A percentile compares a stretch with the other conserved stretches of the same genome.
phyloP scores from a whole-genome alignment of 2,113 vertebrate genomes.

The Isurus oxyrinchus region DNA sequence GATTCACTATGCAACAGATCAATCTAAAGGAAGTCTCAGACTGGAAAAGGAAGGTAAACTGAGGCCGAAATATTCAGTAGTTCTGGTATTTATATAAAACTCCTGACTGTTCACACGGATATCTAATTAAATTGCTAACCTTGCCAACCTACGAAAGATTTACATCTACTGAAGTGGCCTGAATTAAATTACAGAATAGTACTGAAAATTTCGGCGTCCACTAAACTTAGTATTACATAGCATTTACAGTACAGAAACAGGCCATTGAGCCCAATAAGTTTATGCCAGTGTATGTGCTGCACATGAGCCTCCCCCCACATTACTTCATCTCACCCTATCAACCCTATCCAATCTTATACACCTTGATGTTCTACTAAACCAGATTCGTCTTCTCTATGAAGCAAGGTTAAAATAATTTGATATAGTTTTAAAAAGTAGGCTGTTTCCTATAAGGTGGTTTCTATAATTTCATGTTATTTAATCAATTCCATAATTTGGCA shows the following conservation, averaged over 20 bases:
- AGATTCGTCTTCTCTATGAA: neutral
- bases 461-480: neutral
- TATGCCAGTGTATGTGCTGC: too few species aligned
- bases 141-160: neutral
- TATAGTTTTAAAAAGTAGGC: neutral
- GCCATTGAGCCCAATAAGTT: too few species aligned
- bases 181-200: neutral
- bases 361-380: neutral
- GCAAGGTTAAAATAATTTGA: neutral
- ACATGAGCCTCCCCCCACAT: too few species aligned
- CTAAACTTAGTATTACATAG: neutral
- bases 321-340: neutral
- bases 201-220: neutral
- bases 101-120: slow-evolving; percentile 19
- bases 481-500: neutral
- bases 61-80: neutral
- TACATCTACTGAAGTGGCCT: neutral
- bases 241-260: neutral
- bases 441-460: neutral
- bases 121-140: slow-evolving; percentile 32
- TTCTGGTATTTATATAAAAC: slow-evolving; percentile 33
- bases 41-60: slow-evolving; percentile 36
- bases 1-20: slow-evolving; percentile 10
- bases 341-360: neutral
- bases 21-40: neutral